These are phyloP conservation scores for Pyrgus malvae DNA, from an alignment of 2,888 invertebrate genomes.

Conservation along the genomic window DNA sequence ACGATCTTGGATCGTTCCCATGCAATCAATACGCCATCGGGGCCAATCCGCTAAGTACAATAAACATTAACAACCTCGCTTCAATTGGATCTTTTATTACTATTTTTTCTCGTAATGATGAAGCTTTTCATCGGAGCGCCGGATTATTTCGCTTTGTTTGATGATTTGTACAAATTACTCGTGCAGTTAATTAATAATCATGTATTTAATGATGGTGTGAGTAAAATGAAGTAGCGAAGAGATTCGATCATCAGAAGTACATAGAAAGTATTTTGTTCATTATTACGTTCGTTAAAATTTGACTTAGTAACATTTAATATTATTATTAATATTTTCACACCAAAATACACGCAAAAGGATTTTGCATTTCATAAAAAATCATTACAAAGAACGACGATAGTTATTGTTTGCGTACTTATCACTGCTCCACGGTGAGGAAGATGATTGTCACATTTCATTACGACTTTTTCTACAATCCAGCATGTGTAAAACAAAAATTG, in stretches of 20 bases:
- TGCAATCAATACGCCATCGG: constrained; percentile 50
- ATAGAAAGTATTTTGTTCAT: neutral
- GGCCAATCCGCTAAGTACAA: constrained; percentile 40
- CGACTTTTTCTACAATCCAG: no score
- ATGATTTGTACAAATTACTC: neutral
- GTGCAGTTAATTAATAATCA: neutral
- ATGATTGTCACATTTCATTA: no score
- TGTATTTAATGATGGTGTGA: neutral
- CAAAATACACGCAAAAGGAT: no score
- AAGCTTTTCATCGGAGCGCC: constrained; percentile 19
- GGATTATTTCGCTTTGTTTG: neutral
- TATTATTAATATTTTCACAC: no score
- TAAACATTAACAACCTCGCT: constrained; percentile 20
- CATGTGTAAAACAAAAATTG: no score
- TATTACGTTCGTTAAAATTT: no score
- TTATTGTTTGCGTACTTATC: no score
- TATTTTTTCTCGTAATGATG: constrained; percentile 1
- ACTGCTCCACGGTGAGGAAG: no score
- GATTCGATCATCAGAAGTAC: no score
- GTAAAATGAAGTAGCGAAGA: neutral
- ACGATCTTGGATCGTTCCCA: constrained; percentile 15
- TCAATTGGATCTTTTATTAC: constrained; percentile 10
- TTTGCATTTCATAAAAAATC: no score
- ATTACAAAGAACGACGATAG: no score
- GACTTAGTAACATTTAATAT: no score